Percentiles rank a stretch among this genome's conserved stretches.
Evolutionary conservation across 2,797 vertebrate genomes (phyloP).

Genomic region (Falco biarmicus): DNA sequence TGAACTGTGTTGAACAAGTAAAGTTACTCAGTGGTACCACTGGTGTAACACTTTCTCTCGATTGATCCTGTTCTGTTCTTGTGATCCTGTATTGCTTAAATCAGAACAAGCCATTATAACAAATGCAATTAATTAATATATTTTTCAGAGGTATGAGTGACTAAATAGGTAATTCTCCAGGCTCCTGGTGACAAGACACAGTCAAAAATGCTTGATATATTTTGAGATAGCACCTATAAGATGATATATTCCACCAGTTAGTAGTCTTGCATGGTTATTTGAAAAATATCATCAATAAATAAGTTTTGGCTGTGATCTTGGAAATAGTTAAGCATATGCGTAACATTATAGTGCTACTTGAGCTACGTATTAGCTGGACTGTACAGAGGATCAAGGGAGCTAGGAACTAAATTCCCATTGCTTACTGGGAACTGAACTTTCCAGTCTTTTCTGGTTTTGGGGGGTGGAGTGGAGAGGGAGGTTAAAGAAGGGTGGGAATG

Average conservation of each 20-base stretch:
- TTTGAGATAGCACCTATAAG: neutral
- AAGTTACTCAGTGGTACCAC: neutral
- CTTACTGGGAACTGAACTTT: neutral
- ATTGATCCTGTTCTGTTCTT: neutral
- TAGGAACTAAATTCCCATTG: neutral
- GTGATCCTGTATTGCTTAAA: neutral
- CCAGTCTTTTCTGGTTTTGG: neutral
- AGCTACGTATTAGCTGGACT: neutral
- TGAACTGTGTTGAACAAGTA: neutral
- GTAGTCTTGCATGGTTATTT: neutral
- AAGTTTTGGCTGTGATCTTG: neutral
- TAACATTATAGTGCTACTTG: neutral
- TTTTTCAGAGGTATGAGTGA: neutral
- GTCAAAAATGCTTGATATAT: neutral
- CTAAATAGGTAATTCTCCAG: neutral
- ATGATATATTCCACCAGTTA: neutral
- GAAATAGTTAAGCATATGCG: neutral
- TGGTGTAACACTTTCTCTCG: neutral
- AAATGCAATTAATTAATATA: neutral
- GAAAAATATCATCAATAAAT: neutral
- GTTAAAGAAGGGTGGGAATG: neutral
- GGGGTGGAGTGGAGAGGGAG: fast-evolving
- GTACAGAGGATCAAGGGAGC: neutral
- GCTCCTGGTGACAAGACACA: neutral
- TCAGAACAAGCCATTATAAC: neutral